Evolutionary conservation across 2,113 vertebrate genomes (phyloP), one percentile per base, ranked within the genome.

Genomic region (Regulus satrapa): DNA sequence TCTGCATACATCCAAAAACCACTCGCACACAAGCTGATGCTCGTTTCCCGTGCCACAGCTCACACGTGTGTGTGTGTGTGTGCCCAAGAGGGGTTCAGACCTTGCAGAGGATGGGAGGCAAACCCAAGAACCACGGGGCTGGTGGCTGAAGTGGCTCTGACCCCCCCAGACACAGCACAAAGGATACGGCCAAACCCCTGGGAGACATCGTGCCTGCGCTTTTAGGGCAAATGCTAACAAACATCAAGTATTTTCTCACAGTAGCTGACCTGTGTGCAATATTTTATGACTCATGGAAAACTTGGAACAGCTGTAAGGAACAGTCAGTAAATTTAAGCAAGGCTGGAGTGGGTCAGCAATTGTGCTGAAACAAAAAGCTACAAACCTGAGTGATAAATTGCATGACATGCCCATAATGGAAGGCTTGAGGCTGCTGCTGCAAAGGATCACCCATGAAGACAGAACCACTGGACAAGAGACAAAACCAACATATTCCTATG

Each of bases 261-360:
- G 89, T 72, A 94, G 86, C 89, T 80, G 68, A 83, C 43, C 72
- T 89, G 48, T 6, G 64, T 54, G 66, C 79, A 91, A 32, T 85
- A 41, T 84, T 81, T 89, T 72, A 61, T 75, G 69, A 95, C 76
- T 95, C 80, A 91, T 2, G 71, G 72, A 92, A 95, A 95, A 89
- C 46, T 58, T 63, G 68, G 46, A 96, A 67, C 63, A 80, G 85
- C 94, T 92, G 72, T 76, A 67, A 93, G 78, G 45, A 94, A 18
- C 9, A 34, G 52, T 58, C 85, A 77, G 67, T 94, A 92, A 90
- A 93, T 85, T 92, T 88, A 88, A 68, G 75, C 55, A 88, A 61
- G 85, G 52, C 8, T 8, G 29, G 46, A 94, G 43, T 29, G 25
- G 78, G 54, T 76, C 49, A n/a, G 87, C 85, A 89, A 75, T 68